These are phyloP conservation scores for Irena cyanogastra DNA, from an alignment of 2,113 vertebrate species.

Conservation along the genomic window DNA sequence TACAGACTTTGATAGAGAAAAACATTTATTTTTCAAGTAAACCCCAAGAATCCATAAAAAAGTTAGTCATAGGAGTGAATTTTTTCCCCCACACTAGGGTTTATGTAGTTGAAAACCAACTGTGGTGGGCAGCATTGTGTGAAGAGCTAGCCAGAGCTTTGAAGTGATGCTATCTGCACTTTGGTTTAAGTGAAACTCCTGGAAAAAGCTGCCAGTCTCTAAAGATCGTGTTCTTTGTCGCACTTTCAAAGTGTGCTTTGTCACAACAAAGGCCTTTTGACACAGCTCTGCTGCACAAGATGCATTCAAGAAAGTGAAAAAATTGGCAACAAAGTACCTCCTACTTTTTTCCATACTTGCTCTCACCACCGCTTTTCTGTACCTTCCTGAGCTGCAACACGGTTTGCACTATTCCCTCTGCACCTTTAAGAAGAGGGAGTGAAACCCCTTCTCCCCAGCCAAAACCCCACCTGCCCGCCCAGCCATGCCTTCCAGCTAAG, in stretches of 20 bases:
- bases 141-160: neutral
- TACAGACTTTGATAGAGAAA: neutral
- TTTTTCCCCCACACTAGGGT: neutral
- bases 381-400: neutral
- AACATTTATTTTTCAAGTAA: neutral
- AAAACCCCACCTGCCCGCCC: accelerated
- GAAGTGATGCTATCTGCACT: neutral
- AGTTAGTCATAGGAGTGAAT: accelerated
- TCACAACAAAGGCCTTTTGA: neutral
- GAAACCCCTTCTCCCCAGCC: neutral
- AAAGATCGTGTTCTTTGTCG: neutral
- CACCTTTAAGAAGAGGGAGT: neutral
- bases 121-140: neutral
- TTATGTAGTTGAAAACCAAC: neutral
- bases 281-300: neutral
- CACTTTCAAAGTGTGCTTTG: neutral
- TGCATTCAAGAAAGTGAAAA: neutral
- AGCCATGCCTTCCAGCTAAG: neutral
- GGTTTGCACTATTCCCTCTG: neutral
- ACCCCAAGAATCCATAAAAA: neutral
- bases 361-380: neutral
- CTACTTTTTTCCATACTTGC: neutral
- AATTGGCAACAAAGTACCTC: neutral
- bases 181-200: neutral
- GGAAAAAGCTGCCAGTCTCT: neutral